Percentiles rank a stretch among this genome's conserved stretches.
phyloP scores from a whole-genome alignment of 2,888 invertebrate genomes.

The Erebia aethiops region DNA sequence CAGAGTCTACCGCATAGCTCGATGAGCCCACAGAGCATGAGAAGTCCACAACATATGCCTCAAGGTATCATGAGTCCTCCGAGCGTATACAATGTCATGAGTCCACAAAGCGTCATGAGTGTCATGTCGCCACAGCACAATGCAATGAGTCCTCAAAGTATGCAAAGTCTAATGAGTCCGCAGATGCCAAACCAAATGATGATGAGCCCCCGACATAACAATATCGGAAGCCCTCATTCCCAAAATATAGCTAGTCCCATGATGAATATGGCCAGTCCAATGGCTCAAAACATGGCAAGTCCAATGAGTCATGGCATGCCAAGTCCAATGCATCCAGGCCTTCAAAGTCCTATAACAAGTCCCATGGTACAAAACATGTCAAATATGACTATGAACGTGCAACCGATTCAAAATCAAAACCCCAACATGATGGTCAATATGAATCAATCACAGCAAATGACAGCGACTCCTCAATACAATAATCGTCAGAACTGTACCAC shows the following conservation, averaged over 20 bases:
- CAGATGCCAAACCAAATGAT: constrained; percentile 76
- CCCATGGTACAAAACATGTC: constrained; percentile 75
- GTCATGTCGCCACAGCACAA: constrained; percentile 79
- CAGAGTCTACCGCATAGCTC: constrained; percentile 75
- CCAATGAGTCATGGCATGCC: constrained; percentile 74
- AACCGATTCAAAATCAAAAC: constrained; percentile 49
- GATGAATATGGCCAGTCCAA: constrained; percentile 69
- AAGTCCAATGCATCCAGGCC: constrained; percentile 72
- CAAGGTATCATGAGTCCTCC: constrained; percentile 75
- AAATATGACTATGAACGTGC: constrained; percentile 67
- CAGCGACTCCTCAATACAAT: constrained; percentile 55
- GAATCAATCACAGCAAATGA: constrained; percentile 50
- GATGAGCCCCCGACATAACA: constrained; percentile 74
- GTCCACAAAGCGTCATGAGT: constrained; percentile 77
- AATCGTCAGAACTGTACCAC: constrained; percentile 62
- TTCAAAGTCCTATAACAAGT: constrained; percentile 56
- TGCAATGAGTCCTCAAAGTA: constrained; percentile 77
- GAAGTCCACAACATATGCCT: constrained; percentile 70
- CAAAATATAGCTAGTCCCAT: constrained; percentile 68
- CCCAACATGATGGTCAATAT: constrained; percentile 65
- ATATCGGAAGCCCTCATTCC: constrained; percentile 59
- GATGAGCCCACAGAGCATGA: constrained; percentile 76
- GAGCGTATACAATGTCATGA: constrained; percentile 74
- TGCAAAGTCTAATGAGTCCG: constrained; percentile 75
- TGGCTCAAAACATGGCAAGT: constrained; percentile 75